Evolutionary conservation across 2,888 invertebrate genomes (phyloP).

Genomic region (Drosophila buzzatii): DNA sequence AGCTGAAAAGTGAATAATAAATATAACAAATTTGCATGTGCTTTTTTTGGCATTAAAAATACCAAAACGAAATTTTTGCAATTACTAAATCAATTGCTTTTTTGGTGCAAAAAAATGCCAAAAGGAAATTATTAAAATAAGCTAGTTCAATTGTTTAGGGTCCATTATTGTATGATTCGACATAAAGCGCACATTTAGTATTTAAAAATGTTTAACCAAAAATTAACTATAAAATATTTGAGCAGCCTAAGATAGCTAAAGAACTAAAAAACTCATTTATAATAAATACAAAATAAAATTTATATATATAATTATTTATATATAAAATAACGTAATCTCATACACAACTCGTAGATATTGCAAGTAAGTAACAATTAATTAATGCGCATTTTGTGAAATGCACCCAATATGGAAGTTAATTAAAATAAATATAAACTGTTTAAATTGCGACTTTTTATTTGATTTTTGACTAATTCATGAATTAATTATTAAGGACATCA

Average conservation of each 20-base stretch:
- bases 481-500: slow-evolving; percentile 38
- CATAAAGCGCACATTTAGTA: slow-evolving; percentile 25
- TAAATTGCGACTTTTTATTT: slow-evolving; percentile 23
- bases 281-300: slow-evolving; percentile 1
- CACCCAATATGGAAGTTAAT: slow-evolving; percentile 39
- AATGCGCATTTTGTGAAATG: slow-evolving; percentile 50
- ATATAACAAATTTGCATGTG: slow-evolving; percentile 2
- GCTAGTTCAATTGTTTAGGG: slow-evolving; percentile 50
- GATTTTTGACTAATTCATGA: slow-evolving; percentile 5
- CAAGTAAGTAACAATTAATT: slow-evolving; percentile 52
- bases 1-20: neutral
- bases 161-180: slow-evolving; percentile 15
- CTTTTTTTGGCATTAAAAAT: neutral
- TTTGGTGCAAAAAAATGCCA: neutral
- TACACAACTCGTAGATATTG: slow-evolving; percentile 33
- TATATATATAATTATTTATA: slow-evolving; percentile 10
- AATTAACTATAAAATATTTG: slow-evolving; percentile 13
- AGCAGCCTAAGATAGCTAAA: neutral
- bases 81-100: slow-evolving; percentile 18
- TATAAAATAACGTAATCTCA: slow-evolving; percentile 1
- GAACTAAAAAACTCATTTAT: neutral
- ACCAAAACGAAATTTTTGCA: neutral
- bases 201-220: slow-evolving; percentile 28
- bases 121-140: slow-evolving; percentile 15
- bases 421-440: slow-evolving; percentile 49